phyloP scores from a whole-genome alignment of 2,888 invertebrate species.

The Drosophila siamana region DNA sequence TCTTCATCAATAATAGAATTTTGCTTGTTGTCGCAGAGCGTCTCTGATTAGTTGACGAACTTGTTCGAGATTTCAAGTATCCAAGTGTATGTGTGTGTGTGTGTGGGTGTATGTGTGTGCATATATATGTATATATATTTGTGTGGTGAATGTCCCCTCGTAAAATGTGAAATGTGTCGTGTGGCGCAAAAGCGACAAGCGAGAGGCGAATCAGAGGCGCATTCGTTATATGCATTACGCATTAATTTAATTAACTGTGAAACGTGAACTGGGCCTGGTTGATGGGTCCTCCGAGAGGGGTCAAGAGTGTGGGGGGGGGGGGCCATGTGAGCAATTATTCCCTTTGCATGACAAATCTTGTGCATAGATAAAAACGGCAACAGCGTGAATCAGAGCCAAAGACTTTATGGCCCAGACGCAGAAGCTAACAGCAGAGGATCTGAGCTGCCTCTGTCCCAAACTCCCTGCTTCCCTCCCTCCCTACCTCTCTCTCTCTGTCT shows the following conservation, averaged over 20 bases:
- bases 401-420: constrained; percentile 34
- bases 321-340: constrained; percentile 62
- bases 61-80: background rate
- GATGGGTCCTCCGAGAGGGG: constrained; percentile 15
- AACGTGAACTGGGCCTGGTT: constrained; percentile 19
- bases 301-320: constrained; percentile 7
- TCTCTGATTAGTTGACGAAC: constrained; percentile 20
- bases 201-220: constrained; percentile 36
- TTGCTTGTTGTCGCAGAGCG: constrained; percentile 1
- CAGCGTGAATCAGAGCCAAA: constrained; percentile 61
- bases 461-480: background rate
- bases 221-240: constrained; percentile 50
- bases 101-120: background rate
- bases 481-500: background rate
- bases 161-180: constrained; percentile 59
- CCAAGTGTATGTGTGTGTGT: background rate
- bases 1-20: constrained; percentile 21
- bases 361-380: constrained; percentile 49
- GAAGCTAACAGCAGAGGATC: constrained; percentile 30
- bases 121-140: background rate
- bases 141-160: constrained; percentile 3
- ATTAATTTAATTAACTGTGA: constrained; percentile 75
- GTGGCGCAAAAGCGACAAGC: constrained; percentile 32
- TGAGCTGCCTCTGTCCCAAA: background rate
- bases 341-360: constrained; percentile 64